Evolutionary conservation across 2,888 invertebrate genomes (phyloP), one percentile per base, ranked within the genome.

Genomic region (Pyrrhia umbra): DNA sequence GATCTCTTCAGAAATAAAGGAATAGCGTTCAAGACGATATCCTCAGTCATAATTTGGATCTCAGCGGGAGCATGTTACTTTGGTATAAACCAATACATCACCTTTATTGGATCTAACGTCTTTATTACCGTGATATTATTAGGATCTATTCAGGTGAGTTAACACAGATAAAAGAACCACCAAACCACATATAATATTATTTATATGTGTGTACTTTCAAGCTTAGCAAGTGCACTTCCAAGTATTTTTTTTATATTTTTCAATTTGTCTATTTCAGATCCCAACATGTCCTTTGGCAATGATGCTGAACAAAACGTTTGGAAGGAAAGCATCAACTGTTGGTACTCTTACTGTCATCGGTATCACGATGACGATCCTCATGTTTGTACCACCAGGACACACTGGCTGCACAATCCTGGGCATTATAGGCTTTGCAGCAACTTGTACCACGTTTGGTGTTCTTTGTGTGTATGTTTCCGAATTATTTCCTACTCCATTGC

Each of bases 81-180:
- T 61, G 90, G 90, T 1, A 85, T 90, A n/a, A 87, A 85, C 65
- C 88, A 90, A 50, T 91, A 88, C 51, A 71, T 87, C 2, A 85
- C 86, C 0, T 85, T 87, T 52, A 75, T 88, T 51, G 85, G 87
- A 5, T 60, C 78, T 1, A 83, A 90, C 79, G 69, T 89, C 5
- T 88, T 83, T 49, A 55, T 88, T 9, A 82, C 84, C 2, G 85
- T 88, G 2, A 75, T 83, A 13, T 65, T 88, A 55, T 51, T 88
- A 27, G 90, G 89, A 43, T 74, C 85, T 4, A 85, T 89, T 47
- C 90, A 90, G 75, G 85, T 82, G 18, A 59, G 58, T 63, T 6
- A 6, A 23, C 0, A 27, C 18, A 15, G 15, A 46, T 46, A 6
- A 13, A 16, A 4, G n/a, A n/a, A n/a, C n/a, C n/a, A n/a, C n/a